These are phyloP conservation scores for Abscondita cerata DNA, from an alignment of 2,888 invertebrate species.

Conservation along the genomic window DNA sequence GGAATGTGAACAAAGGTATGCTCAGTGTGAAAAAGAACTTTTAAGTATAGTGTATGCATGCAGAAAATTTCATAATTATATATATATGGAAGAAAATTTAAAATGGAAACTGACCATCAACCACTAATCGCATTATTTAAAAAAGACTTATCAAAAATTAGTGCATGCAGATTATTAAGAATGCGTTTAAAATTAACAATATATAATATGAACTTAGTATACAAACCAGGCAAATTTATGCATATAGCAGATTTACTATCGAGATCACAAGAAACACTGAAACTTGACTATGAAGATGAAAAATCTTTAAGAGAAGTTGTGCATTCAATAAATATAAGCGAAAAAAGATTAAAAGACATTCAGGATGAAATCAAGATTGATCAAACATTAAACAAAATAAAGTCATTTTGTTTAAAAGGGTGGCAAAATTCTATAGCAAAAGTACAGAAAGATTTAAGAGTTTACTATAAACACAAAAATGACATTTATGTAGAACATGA, in stretches of 20 bases:
- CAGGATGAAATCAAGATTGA: no score
- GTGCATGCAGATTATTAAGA: neutral
- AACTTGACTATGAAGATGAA: no score
- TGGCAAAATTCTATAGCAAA: no score
- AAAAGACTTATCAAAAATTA: neutral
- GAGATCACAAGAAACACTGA: neutral
- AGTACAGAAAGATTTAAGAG: no score
- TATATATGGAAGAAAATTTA: slow-evolving; percentile 40
- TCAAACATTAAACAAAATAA: no score
- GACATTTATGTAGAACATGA: no score
- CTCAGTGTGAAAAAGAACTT: slow-evolving; percentile 49
- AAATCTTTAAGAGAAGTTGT: no score
- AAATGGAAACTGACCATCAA: slow-evolving; percentile 34
- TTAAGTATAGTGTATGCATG: slow-evolving; percentile 48
- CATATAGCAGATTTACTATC: neutral
- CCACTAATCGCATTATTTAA: slow-evolving; percentile 23
- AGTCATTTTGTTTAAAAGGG: no score
- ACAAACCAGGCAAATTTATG: neutral
- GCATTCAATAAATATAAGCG: no score
- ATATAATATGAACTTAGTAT: neutral
- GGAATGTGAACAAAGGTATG: slow-evolving; percentile 42
- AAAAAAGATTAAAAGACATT: no score
- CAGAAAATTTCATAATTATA: slow-evolving; percentile 46
- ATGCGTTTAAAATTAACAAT: neutral
- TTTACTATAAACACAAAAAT: no score